Evolutionary conservation across 2,888 invertebrate species (phyloP).

Genomic region (Andrena minutula): DNA sequence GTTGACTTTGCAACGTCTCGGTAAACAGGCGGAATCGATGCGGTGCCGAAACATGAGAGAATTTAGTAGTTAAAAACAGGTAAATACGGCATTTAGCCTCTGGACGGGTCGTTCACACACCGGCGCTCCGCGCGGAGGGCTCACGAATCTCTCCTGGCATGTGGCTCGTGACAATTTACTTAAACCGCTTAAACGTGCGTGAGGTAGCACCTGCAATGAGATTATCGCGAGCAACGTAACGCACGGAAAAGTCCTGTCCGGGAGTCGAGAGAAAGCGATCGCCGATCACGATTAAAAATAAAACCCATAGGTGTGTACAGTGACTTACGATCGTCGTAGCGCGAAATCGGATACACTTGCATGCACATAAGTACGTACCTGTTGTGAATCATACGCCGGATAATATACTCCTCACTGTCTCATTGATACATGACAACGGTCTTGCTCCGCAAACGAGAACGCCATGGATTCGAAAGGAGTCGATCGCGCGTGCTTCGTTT

Average conservation of each 20-base stretch:
- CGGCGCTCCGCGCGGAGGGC: slow-evolving; percentile 70
- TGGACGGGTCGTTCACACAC: slow-evolving; percentile 67
- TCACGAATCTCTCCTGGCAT: slow-evolving; percentile 69
- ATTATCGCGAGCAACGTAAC: slow-evolving; percentile 54
- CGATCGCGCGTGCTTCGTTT: too few species aligned
- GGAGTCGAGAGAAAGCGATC: slow-evolving; percentile 59
- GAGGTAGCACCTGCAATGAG: slow-evolving; percentile 61
- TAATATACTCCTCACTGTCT: too few species aligned
- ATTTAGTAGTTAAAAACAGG: slow-evolving; percentile 58
- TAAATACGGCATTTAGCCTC: slow-evolving; percentile 72
- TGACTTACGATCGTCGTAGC: slow-evolving; percentile 15
- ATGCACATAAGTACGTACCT: too few species aligned
- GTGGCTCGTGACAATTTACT: slow-evolving; percentile 73
- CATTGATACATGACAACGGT: too few species aligned
- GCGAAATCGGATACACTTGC: neutral
- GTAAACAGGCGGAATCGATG: slow-evolving; percentile 15
- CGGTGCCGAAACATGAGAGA: slow-evolving; percentile 56
- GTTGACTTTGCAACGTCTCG: slow-evolving; percentile 7
- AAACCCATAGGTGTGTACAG: neutral
- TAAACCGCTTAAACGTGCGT: slow-evolving; percentile 68
- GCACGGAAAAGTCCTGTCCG: slow-evolving; percentile 42
- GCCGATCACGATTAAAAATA: slow-evolving; percentile 35
- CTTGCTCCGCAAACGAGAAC: too few species aligned
- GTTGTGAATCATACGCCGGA: too few species aligned
- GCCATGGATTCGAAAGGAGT: too few species aligned